These are phyloP conservation scores for Dryocosmus kuriphilus DNA, from an alignment of 2,888 invertebrate genomes.

Conservation along the genomic window DNA sequence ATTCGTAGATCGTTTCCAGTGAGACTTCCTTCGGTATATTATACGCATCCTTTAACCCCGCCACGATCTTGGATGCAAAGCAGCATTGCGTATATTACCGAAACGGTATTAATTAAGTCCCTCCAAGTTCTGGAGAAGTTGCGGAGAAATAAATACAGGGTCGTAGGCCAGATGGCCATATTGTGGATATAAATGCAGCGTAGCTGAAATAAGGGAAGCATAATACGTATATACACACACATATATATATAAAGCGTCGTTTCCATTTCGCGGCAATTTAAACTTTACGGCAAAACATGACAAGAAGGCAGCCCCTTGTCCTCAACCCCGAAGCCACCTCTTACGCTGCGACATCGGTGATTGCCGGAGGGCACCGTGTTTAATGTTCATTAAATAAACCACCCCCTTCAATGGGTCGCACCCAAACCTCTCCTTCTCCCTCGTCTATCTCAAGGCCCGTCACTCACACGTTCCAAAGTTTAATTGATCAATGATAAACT, in stretches of 20 bases:
- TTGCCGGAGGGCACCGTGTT: slow-evolving; percentile 69
- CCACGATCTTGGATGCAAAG: slow-evolving; percentile 40
- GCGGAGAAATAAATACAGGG: slow-evolving; percentile 20
- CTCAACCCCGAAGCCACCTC: slow-evolving; percentile 44
- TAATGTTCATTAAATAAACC: slow-evolving; percentile 76
- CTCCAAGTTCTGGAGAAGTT: slow-evolving; percentile 23
- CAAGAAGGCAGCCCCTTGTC: slow-evolving; percentile 53
- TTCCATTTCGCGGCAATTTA: slow-evolving; percentile 60
- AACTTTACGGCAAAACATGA: slow-evolving; percentile 64
- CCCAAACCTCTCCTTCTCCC: slow-evolving; percentile 51
- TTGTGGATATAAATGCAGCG: slow-evolving; percentile 9
- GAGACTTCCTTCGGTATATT: slow-evolving; percentile 38
- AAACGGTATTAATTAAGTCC: slow-evolving; percentile 38
- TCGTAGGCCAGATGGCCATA: background rate
- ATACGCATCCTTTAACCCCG: slow-evolving; percentile 36
- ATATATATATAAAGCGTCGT: background rate
- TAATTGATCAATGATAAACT: slow-evolving; percentile 78
- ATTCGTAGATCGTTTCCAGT: slow-evolving; percentile 31
- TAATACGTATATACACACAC: background rate
- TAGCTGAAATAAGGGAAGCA: slow-evolving; percentile 15
- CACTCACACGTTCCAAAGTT: slow-evolving; percentile 77
- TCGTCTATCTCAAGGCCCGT: slow-evolving; percentile 64
- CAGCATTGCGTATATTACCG: slow-evolving; percentile 35
- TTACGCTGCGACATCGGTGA: slow-evolving; percentile 55
- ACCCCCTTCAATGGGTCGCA: slow-evolving; percentile 60